These are phyloP conservation scores for Xiphophorus couchianus DNA, from an alignment of 2,113 vertebrate species.

Conservation along the genomic window DNA sequence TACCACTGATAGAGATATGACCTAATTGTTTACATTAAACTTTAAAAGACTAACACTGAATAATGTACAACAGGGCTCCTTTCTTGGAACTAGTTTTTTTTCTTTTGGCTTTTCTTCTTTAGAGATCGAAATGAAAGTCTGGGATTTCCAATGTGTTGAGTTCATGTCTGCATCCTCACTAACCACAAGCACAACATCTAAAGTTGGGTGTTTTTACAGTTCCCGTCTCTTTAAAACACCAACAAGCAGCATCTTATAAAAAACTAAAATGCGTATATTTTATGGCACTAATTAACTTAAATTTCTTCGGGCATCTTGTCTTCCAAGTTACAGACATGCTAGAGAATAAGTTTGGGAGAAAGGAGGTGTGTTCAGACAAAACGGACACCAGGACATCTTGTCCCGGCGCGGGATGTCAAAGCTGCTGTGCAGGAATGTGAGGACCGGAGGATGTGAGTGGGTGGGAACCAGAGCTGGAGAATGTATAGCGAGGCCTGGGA, in stretches of 20 bases:
- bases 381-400: background rate
- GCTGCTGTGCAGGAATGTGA: slow-evolving; percentile 51
- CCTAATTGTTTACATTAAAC: too few species aligned
- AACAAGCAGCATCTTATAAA: too few species aligned
- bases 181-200: too few species aligned
- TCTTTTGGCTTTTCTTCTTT: too few species aligned
- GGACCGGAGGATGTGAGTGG: slow-evolving; percentile 42
- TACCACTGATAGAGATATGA: too few species aligned
- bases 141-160: too few species aligned
- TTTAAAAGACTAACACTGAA: too few species aligned
- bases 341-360: background rate
- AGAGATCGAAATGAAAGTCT: too few species aligned
- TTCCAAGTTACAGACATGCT: background rate
- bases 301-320: background rate
- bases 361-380: slow-evolving; percentile 4
- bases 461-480: slow-evolving; percentile 34
- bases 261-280: background rate
- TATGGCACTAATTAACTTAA: background rate
- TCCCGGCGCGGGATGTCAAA: background rate
- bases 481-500: slow-evolving; percentile 19
- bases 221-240: too few species aligned
- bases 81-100: too few species aligned
- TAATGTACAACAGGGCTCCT: too few species aligned
- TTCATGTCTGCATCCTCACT: background rate
- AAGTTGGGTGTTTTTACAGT: too few species aligned